Evolutionary conservation across 2,888 invertebrate genomes (phyloP).

Genomic region (Leuctra nigra): DNA sequence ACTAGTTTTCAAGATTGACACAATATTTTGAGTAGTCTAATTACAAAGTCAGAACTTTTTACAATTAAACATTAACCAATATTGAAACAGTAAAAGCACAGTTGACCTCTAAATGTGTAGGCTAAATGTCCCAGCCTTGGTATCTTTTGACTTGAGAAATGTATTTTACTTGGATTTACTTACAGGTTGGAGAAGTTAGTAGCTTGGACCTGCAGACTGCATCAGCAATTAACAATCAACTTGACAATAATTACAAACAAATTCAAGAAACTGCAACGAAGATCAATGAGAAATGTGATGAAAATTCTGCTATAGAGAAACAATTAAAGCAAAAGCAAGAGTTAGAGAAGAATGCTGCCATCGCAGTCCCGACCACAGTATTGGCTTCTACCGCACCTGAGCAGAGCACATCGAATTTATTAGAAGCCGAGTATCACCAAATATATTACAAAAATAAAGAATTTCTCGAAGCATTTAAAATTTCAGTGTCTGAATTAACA

Average conservation of each 20-base stretch:
- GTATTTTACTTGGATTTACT: no score
- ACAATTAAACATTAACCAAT: no score
- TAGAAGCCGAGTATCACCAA: no score
- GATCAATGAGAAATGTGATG: constrained; percentile 12
- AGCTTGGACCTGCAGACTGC: constrained; percentile 34
- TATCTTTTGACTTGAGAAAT: no score
- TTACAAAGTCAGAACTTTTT: no score
- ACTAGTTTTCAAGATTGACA: no score
- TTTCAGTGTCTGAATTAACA: constrained; percentile 52
- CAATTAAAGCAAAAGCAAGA: neutral
- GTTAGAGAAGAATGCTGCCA: neutral
- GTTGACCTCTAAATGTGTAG: no score
- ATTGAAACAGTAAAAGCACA: no score
- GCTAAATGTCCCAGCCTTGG: no score
- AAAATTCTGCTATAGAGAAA: neutral
- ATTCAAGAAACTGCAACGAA: constrained; percentile 33
- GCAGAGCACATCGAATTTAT: neutral
- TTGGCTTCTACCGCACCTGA: neutral
- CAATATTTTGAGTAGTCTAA: no score
- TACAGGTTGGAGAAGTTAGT: constrained; percentile 36
- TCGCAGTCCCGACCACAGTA: neutral
- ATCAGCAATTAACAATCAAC: constrained; percentile 34
- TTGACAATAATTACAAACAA: constrained; percentile 33
- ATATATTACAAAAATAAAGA: no score
- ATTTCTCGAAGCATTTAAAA: constrained; percentile 52